phyloP scores from a whole-genome alignment of 2,888 invertebrate species.

The Cryptops parisi region DNA sequence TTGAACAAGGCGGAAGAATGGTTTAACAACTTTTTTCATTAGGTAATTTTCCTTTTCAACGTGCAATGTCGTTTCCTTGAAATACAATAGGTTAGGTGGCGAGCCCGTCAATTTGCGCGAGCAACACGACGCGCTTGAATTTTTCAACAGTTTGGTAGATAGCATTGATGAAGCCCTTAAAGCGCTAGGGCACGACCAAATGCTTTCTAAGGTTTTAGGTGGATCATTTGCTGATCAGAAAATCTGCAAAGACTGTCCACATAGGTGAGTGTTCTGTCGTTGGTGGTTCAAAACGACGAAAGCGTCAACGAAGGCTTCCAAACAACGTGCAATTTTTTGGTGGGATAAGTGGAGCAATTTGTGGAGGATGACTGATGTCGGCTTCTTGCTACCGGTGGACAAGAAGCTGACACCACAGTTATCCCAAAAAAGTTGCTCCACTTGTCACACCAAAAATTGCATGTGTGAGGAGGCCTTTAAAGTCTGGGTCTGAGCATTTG shows the following conservation, averaged over 20 bases:
- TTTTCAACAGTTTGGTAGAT: conserved; percentile 94
- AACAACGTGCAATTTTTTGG: no score
- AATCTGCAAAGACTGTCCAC: conserved; percentile 97
- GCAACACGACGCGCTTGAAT: conserved; percentile 97
- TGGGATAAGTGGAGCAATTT: no score
- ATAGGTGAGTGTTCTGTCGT: no score
- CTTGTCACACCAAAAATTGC: no score
- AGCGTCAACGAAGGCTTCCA: no score
- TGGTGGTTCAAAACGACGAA: no score
- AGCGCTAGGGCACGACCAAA: conserved; percentile 73
- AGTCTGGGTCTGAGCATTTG: background rate
- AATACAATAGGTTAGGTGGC: conserved; percentile 84
- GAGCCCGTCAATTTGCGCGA: conserved; percentile 95
- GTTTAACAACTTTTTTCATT: background rate
- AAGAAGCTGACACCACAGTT: no score
- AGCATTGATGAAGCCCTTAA: conserved; percentile 92
- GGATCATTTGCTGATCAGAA: conserved; percentile 98
- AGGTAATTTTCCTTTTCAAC: background rate
- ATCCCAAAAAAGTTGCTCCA: no score
- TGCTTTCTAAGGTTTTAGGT: conserved; percentile 85
- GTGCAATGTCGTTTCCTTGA: conserved; percentile 8
- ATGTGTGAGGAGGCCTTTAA: background rate
- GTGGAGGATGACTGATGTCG: no score
- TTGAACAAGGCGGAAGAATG: no score
- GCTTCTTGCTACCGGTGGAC: no score